A percentile compares a stretch with the other conserved stretches of the same genome.
Conservation (phyloP, 1,140 invertebrate genomes). For the Mercenaria mercenaria region DNA sequence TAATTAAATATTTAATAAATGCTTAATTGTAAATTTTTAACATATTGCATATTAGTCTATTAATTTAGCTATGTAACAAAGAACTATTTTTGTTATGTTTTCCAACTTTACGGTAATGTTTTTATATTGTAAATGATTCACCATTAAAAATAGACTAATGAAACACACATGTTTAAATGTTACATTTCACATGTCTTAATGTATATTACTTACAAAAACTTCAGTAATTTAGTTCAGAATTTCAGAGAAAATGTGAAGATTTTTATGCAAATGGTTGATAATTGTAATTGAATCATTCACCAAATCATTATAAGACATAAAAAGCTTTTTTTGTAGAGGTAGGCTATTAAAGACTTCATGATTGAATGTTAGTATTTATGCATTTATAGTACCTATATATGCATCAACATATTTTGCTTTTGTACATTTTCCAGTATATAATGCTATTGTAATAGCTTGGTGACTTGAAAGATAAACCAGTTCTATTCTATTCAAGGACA, state of each 20-base stretch:
- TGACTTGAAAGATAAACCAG: not conserved
- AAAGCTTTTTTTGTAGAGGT: not conserved
- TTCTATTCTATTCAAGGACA: not conserved
- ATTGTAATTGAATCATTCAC: not conserved
- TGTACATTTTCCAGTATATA: not conserved
- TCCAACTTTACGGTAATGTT: too few species aligned
- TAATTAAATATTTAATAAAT: slow-evolving; percentile 4
- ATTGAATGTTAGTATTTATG: slow-evolving; percentile 1
- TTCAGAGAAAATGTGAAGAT: not conserved
- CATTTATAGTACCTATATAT: not conserved
- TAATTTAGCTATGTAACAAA: too few species aligned
- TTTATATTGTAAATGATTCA: too few species aligned
- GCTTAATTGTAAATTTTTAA: not conserved
- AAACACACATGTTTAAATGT: too few species aligned
- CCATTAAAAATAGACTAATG: too few species aligned
- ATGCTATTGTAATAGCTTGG: not conserved
- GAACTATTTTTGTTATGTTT: too few species aligned
- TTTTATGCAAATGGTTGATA: not conserved
- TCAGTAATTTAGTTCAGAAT: not conserved
- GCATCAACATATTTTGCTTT: not conserved
- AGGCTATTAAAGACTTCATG: not conserved
- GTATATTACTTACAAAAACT: too few species aligned
- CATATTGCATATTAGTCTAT: not conserved
- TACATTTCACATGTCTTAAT: too few species aligned
- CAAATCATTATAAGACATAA: not conserved